Percentiles rank a stretch among this genome's conserved stretches.
Conservation (phyloP, 2,113 vertebrate species). For the Grammomys surdaster region DNA sequence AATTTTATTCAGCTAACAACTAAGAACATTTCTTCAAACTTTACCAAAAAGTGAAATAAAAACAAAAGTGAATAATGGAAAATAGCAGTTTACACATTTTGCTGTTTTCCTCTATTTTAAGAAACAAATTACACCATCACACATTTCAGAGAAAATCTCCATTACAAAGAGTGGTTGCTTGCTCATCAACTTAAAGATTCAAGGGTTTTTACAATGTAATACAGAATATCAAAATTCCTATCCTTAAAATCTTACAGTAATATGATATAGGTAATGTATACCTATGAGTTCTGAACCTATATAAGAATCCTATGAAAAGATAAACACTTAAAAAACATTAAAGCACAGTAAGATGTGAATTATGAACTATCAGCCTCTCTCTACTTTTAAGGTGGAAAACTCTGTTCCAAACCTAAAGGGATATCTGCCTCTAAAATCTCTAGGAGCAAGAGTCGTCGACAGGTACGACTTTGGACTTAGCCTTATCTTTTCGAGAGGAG, state of each 20-base stretch:
- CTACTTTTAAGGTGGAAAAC: not conserved
- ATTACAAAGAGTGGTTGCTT: not conserved
- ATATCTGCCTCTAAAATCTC: not conserved
- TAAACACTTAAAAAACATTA: not conserved
- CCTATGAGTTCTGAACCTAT: not conserved
- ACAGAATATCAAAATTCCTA: conserved; percentile 22
- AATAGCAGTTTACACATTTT: not conserved
- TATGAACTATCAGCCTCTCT: not conserved
- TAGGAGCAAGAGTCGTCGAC: no score
- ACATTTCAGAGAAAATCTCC: not conserved
- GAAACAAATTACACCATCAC: not conserved
- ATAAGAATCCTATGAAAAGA: not conserved
- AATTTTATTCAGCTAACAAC: not conserved
- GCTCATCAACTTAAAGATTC: not conserved
- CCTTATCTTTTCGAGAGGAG: no score
- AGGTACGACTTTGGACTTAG: no score
- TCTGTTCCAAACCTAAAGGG: not conserved
- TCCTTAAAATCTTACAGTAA: not conserved
- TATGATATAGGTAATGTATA: not conserved
- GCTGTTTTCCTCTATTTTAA: not conserved
- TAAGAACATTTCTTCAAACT: not conserved
- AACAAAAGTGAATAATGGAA: not conserved
- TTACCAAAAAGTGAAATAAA: not conserved
- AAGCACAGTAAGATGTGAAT: not conserved
- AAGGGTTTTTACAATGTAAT: not conserved